A percentile compares a stretch with the other conserved stretches of the same genome.
Conservation (phyloP, 2,888 invertebrate genomes). For the Bugula neritina region DNA sequence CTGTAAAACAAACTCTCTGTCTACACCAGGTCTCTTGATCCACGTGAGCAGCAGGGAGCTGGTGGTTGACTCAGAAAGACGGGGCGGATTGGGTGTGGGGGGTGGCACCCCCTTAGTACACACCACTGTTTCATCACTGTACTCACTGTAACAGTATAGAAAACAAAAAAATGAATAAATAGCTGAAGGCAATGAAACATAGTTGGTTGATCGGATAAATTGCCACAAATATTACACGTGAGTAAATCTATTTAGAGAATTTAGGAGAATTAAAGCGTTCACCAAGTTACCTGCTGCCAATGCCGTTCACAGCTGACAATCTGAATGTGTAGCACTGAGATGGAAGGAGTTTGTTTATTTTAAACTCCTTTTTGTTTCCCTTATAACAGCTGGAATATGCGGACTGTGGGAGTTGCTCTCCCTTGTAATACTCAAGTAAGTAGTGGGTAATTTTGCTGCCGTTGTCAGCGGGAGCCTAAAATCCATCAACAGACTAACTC, state of each 20-base stretch:
- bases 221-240: too few relatives aligned
- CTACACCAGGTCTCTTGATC: conserved; percentile 69
- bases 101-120: conserved; percentile 77
- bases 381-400: conserved; percentile 66
- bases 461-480: conserved; percentile 66
- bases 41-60: conserved; percentile 67
- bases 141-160: conserved; percentile 45
- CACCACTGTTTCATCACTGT: conserved; percentile 48
- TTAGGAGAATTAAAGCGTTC: too few relatives aligned
- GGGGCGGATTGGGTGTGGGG: conserved; percentile 70
- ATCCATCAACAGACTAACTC: too few relatives aligned
- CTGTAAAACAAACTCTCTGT: conserved; percentile 70
- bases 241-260: too few relatives aligned
- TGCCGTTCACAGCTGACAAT: conserved; percentile 73
- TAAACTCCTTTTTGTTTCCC: conserved; percentile 70
- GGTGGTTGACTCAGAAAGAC: conserved; percentile 62
- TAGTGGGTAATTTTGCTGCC: conserved; percentile 73
- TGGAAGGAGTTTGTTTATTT: conserved; percentile 68
- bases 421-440: conserved; percentile 65
- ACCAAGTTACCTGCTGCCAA: conserved; percentile 62
- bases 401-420: not conserved
- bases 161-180: not conserved
- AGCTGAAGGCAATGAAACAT: not conserved
- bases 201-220: too few relatives aligned
- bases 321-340: conserved; percentile 77